These are phyloP conservation scores for Dorcus hopei DNA, from an alignment of 2,888 invertebrate genomes.

Conservation along the genomic window DNA sequence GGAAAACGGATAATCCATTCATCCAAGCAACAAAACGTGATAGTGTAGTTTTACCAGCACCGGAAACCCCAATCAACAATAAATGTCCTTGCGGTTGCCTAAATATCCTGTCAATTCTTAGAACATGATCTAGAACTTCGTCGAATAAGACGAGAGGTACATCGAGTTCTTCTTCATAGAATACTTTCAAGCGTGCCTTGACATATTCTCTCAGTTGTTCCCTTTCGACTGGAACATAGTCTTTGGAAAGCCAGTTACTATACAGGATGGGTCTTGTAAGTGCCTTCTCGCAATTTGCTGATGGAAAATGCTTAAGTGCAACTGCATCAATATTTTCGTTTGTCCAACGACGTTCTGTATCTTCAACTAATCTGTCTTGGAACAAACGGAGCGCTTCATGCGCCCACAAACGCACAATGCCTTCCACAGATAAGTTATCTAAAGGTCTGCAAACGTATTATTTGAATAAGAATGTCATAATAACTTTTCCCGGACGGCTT, in stretches of 20 bases:
- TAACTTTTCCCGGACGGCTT: too few species aligned
- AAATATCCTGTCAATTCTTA: constrained; percentile 98
- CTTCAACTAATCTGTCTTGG: constrained; percentile 93
- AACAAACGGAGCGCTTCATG: constrained; percentile 97
- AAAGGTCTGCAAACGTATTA: constrained; percentile 63
- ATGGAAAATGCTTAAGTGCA: constrained; percentile 90
- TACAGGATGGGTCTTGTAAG: constrained; percentile 93
- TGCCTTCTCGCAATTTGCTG: constrained; percentile 65
- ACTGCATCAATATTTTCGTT: constrained; percentile 95
- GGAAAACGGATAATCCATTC: constrained; percentile 98
- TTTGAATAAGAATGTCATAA: too few species aligned
- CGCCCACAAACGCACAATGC: constrained; percentile 97
- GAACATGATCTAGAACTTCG: constrained; percentile 98
- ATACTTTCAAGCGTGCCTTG: constrained; percentile 93
- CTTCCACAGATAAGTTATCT: constrained; percentile 88
- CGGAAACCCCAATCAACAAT: constrained; percentile 96
- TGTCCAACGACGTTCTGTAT: constrained; percentile 94
- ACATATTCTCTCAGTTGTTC: constrained; percentile 96
- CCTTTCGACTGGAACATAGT: constrained; percentile 94
- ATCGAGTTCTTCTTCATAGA: constrained; percentile 99
- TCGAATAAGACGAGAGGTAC: constrained; percentile 98
- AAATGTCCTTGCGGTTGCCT: constrained; percentile 98
- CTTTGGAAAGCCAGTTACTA: constrained; percentile 98
- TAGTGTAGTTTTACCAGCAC: constrained; percentile 98
- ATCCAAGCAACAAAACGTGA: constrained; percentile 99